A percentile compares a stretch with the other conserved stretches of the same genome.
phyloP scores from a whole-genome alignment of 2,797 vertebrate species.

The Antrozous pallidus region DNA sequence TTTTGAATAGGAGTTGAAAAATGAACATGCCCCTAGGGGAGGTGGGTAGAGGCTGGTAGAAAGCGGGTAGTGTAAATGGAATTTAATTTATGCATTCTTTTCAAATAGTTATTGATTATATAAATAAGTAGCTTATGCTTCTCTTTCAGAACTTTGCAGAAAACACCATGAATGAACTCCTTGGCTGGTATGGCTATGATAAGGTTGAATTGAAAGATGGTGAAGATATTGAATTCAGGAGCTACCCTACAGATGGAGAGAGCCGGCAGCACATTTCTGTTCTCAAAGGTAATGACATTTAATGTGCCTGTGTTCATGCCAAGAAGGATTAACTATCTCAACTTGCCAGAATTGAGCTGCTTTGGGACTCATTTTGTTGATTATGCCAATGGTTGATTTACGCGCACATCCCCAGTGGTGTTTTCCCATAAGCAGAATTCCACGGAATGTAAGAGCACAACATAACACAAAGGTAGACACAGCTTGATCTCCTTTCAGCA shows the following conservation, averaged over 20 bases:
- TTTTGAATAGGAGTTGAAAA: slow-evolving; percentile 81
- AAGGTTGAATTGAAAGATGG: slow-evolving; percentile 99
- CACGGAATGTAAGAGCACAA: neutral
- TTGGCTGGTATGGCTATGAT: slow-evolving; percentile 99
- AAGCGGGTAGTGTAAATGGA: slow-evolving; percentile 71
- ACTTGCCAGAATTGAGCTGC: slow-evolving; percentile 60
- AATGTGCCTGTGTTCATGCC: slow-evolving; percentile 74
- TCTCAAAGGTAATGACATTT: slow-evolving; percentile 93
- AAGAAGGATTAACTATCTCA: slow-evolving; percentile 76
- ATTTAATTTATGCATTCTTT: slow-evolving; percentile 80
- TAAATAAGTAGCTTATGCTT: slow-evolving; percentile 83
- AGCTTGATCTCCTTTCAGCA: slow-evolving; percentile 40
- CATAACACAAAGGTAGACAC: slow-evolving; percentile 57
- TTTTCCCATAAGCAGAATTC: slow-evolving; percentile 58
- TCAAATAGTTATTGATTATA: slow-evolving; percentile 83
- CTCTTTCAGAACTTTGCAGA: slow-evolving; percentile 97
- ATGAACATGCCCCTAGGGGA: slow-evolving; percentile 74
- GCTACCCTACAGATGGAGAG: slow-evolving; percentile 92
- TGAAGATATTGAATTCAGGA: slow-evolving; percentile 97
- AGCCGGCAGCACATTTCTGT: slow-evolving; percentile 97
- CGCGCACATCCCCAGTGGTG: slow-evolving; percentile 33
- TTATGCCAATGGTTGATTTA: slow-evolving; percentile 67
- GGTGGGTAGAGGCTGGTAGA: slow-evolving; percentile 70
- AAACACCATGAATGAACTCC: slow-evolving; percentile 99
- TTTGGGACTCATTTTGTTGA: slow-evolving; percentile 67